Evolutionary conservation across 1,140 invertebrate genomes (phyloP).

Genomic region (Leptinotarsa texana): DNA sequence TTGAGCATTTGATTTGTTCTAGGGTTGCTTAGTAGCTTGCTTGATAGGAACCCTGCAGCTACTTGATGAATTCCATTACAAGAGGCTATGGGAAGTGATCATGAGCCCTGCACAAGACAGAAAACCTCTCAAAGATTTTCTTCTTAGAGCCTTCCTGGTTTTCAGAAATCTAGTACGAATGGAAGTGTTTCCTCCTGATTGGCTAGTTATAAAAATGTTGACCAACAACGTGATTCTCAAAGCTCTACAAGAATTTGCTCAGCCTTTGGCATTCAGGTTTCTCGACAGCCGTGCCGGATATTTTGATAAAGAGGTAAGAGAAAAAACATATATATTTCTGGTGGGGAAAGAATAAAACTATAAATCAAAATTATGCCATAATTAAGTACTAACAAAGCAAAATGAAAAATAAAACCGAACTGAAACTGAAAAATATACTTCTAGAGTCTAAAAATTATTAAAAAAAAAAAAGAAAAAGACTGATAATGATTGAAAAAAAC

Average conservation of each 20-base stretch:
- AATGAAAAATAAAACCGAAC: no score
- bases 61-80: slow-evolving; percentile 85
- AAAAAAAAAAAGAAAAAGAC: no score
- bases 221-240: slow-evolving; percentile 87
- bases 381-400: no score
- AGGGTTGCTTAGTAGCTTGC: slow-evolving; percentile 84
- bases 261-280: slow-evolving; percentile 84
- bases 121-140: slow-evolving; percentile 85
- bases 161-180: slow-evolving; percentile 82
- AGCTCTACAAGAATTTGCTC: slow-evolving; percentile 84
- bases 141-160: slow-evolving; percentile 86
- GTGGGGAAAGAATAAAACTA: no score
- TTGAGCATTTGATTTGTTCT: slow-evolving; percentile 43
- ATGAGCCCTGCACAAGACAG: slow-evolving; percentile 61
- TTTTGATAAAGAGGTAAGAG: slow-evolving; percentile 69
- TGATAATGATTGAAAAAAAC: no score
- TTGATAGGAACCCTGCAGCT: slow-evolving; percentile 83
- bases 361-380: no score
- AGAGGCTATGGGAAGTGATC: slow-evolving; percentile 83
- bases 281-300: slow-evolving; percentile 63
- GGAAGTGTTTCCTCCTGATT: slow-evolving; percentile 88
- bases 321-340: no score
- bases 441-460: no score
- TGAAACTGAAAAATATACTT: no score
- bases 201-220: slow-evolving; percentile 91